Conservation (phyloP, 2,888 invertebrate species). For the Drosophila maculinotata region DNA sequence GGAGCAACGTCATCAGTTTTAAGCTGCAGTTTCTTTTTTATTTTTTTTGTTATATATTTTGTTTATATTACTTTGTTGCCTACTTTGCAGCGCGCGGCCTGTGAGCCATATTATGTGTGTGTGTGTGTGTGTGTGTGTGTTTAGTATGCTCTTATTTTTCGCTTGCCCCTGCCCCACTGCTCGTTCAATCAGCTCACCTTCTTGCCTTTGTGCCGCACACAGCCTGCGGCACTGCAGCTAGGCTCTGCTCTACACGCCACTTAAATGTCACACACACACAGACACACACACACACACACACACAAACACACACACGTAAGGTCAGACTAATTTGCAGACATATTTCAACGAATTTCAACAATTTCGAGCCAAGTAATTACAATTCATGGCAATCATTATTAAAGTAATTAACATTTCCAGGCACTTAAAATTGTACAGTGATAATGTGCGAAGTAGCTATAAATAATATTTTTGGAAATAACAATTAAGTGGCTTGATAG, state of each 20-base stretch:
- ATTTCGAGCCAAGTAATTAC: neutral
- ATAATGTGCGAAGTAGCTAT: too few species aligned
- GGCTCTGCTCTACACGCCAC: slow-evolving; percentile 7
- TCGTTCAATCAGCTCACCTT: slow-evolving; percentile 52
- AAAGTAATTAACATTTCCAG: slow-evolving; percentile 15
- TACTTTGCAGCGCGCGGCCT: slow-evolving; percentile 36
- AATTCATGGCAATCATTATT: too few species aligned
- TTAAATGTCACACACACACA: slow-evolving; percentile 23
- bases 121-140: slow-evolving; percentile 4
- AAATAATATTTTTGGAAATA: too few species aligned
- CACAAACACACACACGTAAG: neutral
- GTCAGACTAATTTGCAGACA: slow-evolving; percentile 1
- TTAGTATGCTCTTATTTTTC: neutral
- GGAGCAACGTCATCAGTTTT: slow-evolving; percentile 39
- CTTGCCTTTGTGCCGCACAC: slow-evolving; percentile 31
- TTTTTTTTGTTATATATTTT: slow-evolving; percentile 12
- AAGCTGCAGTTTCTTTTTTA: slow-evolving; percentile 29
- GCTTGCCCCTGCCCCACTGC: neutral
- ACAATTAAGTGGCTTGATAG: too few species aligned
- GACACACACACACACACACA: neutral
- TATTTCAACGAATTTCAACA: neutral
- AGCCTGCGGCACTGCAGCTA: slow-evolving; percentile 15
- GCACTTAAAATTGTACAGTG: too few species aligned
- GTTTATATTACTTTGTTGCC: slow-evolving; percentile 52
- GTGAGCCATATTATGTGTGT: slow-evolving; percentile 20